Conservation (phyloP, 2,797 vertebrate species). For the Cryptoprocta ferox region DNA sequence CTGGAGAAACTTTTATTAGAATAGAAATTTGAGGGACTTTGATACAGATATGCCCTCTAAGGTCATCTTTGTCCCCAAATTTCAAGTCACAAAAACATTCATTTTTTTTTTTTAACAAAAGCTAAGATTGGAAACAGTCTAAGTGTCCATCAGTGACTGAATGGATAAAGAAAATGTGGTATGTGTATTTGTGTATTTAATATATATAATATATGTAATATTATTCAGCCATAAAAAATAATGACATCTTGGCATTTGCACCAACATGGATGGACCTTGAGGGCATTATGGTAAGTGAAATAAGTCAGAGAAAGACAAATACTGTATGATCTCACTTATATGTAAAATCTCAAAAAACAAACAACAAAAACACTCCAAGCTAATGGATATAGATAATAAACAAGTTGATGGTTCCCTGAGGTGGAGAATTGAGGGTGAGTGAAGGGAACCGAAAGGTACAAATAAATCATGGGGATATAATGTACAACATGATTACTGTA, state of each 20-base stretch:
- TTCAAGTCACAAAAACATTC: background rate
- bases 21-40: background rate
- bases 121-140: background rate
- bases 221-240: background rate
- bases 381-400: background rate
- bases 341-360: background rate
- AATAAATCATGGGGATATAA: background rate
- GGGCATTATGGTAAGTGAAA: background rate
- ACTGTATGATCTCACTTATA: background rate
- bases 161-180: background rate
- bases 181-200: background rate
- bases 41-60: background rate
- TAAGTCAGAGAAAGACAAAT: background rate
- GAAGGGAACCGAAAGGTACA: background rate
- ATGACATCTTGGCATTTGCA: background rate
- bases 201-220: background rate
- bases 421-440: background rate
- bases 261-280: background rate
- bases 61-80: background rate
- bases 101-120: background rate
- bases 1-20: conserved; percentile 1
- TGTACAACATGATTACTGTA: background rate
- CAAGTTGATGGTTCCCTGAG: background rate
- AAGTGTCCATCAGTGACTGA: background rate
- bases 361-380: background rate